Evolutionary conservation across 2,113 vertebrate genomes (phyloP), one percentile per base, ranked within the genome.

Genomic region (Cephalopterus ornatus): DNA sequence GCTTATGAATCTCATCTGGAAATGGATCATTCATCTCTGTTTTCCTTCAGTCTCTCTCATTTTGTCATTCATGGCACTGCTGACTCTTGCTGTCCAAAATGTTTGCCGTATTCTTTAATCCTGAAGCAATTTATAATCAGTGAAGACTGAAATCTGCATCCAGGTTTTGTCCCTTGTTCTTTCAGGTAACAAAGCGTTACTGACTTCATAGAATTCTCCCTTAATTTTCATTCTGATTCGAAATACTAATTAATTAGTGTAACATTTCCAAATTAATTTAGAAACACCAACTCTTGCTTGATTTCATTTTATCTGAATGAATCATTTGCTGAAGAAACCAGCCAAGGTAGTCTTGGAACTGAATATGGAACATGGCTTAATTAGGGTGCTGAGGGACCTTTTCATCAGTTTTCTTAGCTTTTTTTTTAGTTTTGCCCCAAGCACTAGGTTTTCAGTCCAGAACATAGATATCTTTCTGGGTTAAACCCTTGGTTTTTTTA

Each of bases 231-330:
- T 52, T 35, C 14, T 6, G 0, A 78, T 41, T 26, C 52, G 59
- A 83, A 75, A 30, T 46, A 27, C 5, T 82, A 91, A 78, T 72
- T 85, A 65, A 71, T 72, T 93, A 61, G 20, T 3, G 5, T 39
- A 68, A 88, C 32, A 21, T 30, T 91, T 91, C 32, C 32, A 78
- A 84, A 61, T 67, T 5, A 56, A 89, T 87, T 91, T 78, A 85
- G 61, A 74, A 91, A 85, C 61, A 73, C 4, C 11, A 55, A 18
- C 7, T 85, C 35, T 79, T 79, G 11, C 17, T 89, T 78, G 58
- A 72, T 78, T 74, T 78, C 6, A 53, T 75, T 91, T 95, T 74
- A 68, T 52, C 32, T 74, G 55, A 78, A 59, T 91, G 24, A 95
- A 68, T 56, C 42, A 55, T 39, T 44, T 16, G 4, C 16, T 87